Evolutionary conservation across 92 coral and sea anemone genomes (phyloP).

Genomic region (Ricordea florida): DNA sequence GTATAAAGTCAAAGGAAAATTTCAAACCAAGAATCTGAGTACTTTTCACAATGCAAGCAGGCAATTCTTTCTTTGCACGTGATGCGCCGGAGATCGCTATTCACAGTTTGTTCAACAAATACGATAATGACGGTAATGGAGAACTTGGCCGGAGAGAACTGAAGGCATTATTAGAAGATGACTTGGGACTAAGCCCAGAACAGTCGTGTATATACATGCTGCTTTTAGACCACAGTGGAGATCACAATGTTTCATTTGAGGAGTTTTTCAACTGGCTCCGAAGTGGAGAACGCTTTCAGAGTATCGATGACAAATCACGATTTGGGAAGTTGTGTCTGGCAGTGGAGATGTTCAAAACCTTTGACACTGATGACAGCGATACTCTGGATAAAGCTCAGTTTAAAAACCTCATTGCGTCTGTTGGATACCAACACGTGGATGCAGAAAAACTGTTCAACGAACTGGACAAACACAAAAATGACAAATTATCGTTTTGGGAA

Average conservation of each 20-base stretch:
- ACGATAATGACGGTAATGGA: slow-evolving; percentile 62
- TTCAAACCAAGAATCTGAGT: too few relatives aligned
- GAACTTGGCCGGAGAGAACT: slow-evolving; percentile 50
- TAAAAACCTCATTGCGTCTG: slow-evolving; percentile 16
- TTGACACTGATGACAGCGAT: slow-evolving; percentile 46
- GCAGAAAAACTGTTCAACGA: slow-evolving; percentile 24
- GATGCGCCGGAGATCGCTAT: slow-evolving; percentile 59
- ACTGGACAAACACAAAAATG: slow-evolving; percentile 52
- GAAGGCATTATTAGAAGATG: slow-evolving; percentile 50
- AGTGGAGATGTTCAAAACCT: slow-evolving; percentile 50
- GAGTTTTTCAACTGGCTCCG: slow-evolving; percentile 72
- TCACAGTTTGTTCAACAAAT: slow-evolving; percentile 66
- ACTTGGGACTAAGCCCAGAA: slow-evolving; percentile 60
- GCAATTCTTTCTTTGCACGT: slow-evolving; percentile 37
- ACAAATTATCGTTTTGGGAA: slow-evolving; percentile 69
- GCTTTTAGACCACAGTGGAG: slow-evolving; percentile 61
- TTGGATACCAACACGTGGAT: slow-evolving; percentile 38
- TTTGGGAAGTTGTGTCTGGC: slow-evolving; percentile 59
- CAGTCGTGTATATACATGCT: slow-evolving; percentile 52
- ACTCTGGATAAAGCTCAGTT: slow-evolving; percentile 44
- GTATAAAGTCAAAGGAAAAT: background rate
- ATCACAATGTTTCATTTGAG: slow-evolving; percentile 58
- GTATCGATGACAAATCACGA: slow-evolving; percentile 54
- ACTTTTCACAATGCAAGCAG: slow-evolving; percentile 71
- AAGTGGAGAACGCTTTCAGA: slow-evolving; percentile 72